Evolutionary conservation across 2,888 invertebrate species (phyloP).

Genomic region (Agonum fuliginosum): DNA sequence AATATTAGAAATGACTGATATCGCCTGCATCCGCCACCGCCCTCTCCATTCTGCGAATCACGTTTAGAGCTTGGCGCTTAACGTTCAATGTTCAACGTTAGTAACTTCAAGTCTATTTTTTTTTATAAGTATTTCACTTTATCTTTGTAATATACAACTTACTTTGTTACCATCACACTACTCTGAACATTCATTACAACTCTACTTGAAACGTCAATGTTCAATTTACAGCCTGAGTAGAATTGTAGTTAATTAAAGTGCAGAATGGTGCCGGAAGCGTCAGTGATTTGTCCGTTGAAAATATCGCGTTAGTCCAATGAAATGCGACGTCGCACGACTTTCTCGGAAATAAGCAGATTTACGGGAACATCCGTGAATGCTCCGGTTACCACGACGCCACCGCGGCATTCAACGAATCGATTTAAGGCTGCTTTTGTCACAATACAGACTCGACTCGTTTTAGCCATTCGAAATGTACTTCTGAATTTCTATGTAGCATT

Average conservation of each 20-base stretch:
- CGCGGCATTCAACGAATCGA: slow-evolving; percentile 53
- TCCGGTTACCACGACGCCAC: slow-evolving; percentile 35
- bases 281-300: slow-evolving; percentile 46
- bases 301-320: slow-evolving; percentile 44
- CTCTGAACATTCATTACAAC: background rate
- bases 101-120: too few species aligned
- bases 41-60: slow-evolving; percentile 39
- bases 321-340: slow-evolving; percentile 26
- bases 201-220: background rate
- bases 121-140: slow-evolving; percentile 59
- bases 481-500: slow-evolving; percentile 60
- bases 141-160: slow-evolving; percentile 71
- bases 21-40: slow-evolving; percentile 62
- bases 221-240: background rate
- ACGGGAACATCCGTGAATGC: slow-evolving; percentile 54
- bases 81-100: slow-evolving; percentile 1
- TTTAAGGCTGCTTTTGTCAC: slow-evolving; percentile 60
- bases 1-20: slow-evolving; percentile 73
- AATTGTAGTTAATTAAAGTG: slow-evolving; percentile 26
- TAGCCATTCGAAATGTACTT: slow-evolving; percentile 58
- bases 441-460: slow-evolving; percentile 59
- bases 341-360: slow-evolving; percentile 57
- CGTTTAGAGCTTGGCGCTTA: slow-evolving; percentile 6
- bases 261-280: background rate
- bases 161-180: slow-evolving; percentile 65